phyloP scores from a whole-genome alignment of 2,113 vertebrate species.

The Hippocampus guttulatus region DNA sequence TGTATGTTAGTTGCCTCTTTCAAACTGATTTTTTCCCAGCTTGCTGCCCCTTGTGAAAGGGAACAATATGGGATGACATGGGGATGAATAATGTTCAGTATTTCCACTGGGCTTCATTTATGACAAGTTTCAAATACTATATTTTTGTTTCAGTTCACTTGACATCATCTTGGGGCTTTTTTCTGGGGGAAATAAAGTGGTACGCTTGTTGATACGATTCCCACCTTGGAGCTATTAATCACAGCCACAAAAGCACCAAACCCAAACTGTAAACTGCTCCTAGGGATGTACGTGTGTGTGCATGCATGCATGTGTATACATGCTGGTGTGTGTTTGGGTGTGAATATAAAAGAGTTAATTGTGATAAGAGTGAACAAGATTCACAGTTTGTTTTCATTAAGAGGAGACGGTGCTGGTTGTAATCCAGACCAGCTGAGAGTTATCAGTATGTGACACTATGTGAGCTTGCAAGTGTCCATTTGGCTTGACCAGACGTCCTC shows the following conservation, averaged over 20 bases:
- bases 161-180: not conserved
- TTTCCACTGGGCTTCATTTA: not conserved
- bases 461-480: conserved; percentile 12
- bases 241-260: conserved; percentile 32
- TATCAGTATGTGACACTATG: conserved; percentile 25
- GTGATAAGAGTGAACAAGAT: conserved; percentile 46
- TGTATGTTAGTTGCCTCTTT: too few species aligned
- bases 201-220: conserved; percentile 8
- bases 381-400: conserved; percentile 41
- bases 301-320: conserved; percentile 14
- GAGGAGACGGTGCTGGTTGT: conserved; percentile 26
- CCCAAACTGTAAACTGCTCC: conserved; percentile 35
- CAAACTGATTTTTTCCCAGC: too few species aligned
- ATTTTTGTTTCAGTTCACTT: too few species aligned
- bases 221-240: conserved; percentile 32
- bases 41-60: not conserved
- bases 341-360: conserved; percentile 15
- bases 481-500: not conserved
- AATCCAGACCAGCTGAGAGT: conserved; percentile 45
- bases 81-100: not conserved
- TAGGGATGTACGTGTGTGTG: conserved; percentile 6
- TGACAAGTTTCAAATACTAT: not conserved
- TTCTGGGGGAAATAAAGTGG: not conserved
- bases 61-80: not conserved
- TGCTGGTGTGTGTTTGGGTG: conserved; percentile 7